Conservation (phyloP, 2,888 invertebrate species). For the Xylota segnis region DNA sequence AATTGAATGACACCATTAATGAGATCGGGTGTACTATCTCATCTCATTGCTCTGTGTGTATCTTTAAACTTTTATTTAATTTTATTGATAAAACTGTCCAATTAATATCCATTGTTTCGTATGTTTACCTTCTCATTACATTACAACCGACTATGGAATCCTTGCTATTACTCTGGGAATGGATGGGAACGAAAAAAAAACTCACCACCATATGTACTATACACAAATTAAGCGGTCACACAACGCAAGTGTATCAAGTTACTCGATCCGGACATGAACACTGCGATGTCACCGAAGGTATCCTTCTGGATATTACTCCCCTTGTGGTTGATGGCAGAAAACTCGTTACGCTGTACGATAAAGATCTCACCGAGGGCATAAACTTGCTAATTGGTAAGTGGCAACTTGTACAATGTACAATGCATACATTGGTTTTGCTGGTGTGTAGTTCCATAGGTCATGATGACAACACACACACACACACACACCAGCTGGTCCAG, state of each 20-base stretch:
- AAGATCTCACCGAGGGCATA: constrained; percentile 90
- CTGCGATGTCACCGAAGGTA: constrained; percentile 89
- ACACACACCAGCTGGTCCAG: constrained; percentile 15
- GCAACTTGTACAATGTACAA: constrained; percentile 64
- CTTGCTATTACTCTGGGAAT: constrained; percentile 10
- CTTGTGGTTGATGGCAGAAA: constrained; percentile 88
- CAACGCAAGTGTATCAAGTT: constrained; percentile 88
- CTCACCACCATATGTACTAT: constrained; percentile 11
- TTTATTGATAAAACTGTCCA: constrained; percentile 40
- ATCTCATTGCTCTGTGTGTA: not conserved
- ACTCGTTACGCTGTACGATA: constrained; percentile 89
- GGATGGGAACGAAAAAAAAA: constrained; percentile 11
- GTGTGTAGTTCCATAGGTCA: constrained; percentile 15
- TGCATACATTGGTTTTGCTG: constrained; percentile 52
- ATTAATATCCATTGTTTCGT: constrained; percentile 44
- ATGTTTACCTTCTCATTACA: constrained; percentile 31
- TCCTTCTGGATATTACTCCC: constrained; percentile 89
- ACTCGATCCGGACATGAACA: constrained; percentile 89
- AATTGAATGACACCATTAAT: not conserved
- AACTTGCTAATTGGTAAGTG: constrained; percentile 89
- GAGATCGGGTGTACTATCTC: not conserved
- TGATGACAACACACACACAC: no score
- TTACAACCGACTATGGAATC: not conserved
- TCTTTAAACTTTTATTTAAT: constrained; percentile 10
- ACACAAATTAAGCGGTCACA: constrained; percentile 85